Evolutionary conservation across 2,113 vertebrate species (phyloP), one percentile per base, ranked within the genome.

Genomic region (Xiphophorus maculatus): DNA sequence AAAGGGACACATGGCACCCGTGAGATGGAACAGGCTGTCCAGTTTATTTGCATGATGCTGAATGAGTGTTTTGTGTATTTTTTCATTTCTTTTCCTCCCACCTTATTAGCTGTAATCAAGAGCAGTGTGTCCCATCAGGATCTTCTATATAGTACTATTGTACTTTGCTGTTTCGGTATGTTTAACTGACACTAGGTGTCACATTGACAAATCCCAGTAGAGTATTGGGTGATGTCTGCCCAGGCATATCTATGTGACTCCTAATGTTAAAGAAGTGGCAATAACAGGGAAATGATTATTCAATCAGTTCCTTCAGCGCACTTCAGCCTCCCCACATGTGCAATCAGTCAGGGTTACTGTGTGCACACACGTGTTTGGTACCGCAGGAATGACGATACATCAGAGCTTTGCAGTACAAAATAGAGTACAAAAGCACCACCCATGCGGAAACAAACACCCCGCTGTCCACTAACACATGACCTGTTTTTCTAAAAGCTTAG

Each of bases 311-410:
- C 67, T 77, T 66, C n/a, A 37, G 65, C 9, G 12, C 12, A 3
- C 65, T 61, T 66, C 62, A 44, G 28, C 51, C 66, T 61, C 69
- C 1, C 2, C 66, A 79, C 76, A 75, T 80, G 75, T 75, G 86
- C 74, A 77, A 66, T 82, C 79, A 85, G 75, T 72, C 61, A 30
- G 61, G 77, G 71, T 85, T 84, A 80, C 22, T 78, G 71, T 84
- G 73, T 70, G 54, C 30, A 54, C 48, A 75, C 19, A 2, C 17
- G 22, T 72, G 81, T 84, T 87, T 66, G 61, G 77, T 62, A 65
- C 73, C 68, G 35, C 72, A 75, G 76, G 64, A 85, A 84, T 74
- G 69, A 35, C 37, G 73, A 30, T 66, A 85, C 85, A 86, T 89
- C 58, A 79, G 64, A 2, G 19, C 64, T 70, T 74, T 77, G 48